Evolutionary conservation across 2,113 vertebrate species (phyloP).

Genomic region (crab-eating macaque (Macaca fascicularis)): DNA sequence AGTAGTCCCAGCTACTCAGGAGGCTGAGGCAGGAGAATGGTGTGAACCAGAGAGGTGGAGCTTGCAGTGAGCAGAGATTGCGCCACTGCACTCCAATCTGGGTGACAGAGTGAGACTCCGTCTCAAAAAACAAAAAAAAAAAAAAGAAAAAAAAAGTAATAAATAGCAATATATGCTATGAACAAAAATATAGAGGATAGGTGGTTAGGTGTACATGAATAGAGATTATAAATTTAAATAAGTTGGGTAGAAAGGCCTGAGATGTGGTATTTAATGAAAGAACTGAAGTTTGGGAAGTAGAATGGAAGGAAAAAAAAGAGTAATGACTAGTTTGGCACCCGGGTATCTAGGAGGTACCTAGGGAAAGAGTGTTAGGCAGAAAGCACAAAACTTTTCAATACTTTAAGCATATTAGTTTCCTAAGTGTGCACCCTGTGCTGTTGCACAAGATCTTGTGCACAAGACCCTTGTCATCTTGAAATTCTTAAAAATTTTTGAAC

Average conservation of each 20-base stretch:
- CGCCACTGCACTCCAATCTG: too few species aligned
- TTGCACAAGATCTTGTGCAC: not conserved
- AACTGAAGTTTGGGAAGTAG: not conserved
- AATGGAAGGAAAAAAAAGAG: fast-evolving
- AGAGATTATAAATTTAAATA: not conserved
- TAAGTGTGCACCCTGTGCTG: not conserved
- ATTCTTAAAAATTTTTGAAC: not conserved
- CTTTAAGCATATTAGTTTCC: not conserved
- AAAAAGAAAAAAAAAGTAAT: not conserved
- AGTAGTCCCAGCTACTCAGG: too few species aligned
- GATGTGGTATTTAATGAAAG: not conserved
- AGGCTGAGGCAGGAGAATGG: too few species aligned
- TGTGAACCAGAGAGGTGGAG: too few species aligned
- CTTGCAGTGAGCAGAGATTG: too few species aligned
- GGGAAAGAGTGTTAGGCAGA: not conserved
- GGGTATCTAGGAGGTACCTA: not conserved
- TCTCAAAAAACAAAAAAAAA: not conserved
- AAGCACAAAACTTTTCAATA: not conserved
- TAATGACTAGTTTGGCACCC: not conserved
- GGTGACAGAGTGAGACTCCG: too few species aligned
- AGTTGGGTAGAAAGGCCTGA: not conserved
- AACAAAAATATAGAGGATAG: not conserved
- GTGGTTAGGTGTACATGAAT: not conserved
- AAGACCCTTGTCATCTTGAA: not conserved
- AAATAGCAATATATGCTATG: not conserved